Base-by-base conservation (phyloP, 2,113 vertebrate species). In the Podilymbus podiceps region DNA sequence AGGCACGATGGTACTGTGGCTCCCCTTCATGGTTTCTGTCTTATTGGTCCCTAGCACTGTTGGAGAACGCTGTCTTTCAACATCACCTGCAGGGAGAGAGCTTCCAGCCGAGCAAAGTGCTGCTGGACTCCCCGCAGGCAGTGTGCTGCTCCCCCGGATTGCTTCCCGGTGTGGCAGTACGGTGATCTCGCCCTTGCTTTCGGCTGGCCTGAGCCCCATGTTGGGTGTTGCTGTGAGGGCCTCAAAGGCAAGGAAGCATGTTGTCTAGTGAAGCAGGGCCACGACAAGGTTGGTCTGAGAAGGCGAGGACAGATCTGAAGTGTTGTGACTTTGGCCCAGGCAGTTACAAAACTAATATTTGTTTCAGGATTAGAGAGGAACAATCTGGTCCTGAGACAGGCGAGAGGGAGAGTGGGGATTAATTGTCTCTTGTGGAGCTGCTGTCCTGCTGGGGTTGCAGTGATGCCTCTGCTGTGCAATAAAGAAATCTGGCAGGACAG, bases 131-230 rank as follows among this genome's bases (percentile, higher is more conserved):
- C 14, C 23, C 5, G 2, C 22, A 35, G 49, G 33, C 19, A 85
- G 35, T 3, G 16, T 79, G 22, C 42, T 44, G 8, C 46, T 73
- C 38, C 50, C 6, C 15, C 27, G 66, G 31, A 28, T 38, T 35
- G 40, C 14, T 76, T 44, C 40, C 40, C 2, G 0, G 14, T 20
- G 56, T 7, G 8, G 6, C 11, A 50, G 27, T 27, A 30, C 0
- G 1, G 64, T 59, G 85, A 72, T 49, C 25, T 56, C 47, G 69
- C 40, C 53, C 60, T 35, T 35, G 35, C 25, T 87, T 81, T 78
- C 4, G 7, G 1, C 42, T 52, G 44, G 8, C 20, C 33, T 44
- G 46, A 76, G 50, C 53, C 35, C 31, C 35, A 56, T 69, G 50
- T 80, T 90, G 53, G 80, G 67, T 38, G 46, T 4, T 53, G 62